phyloP scores from a whole-genome alignment of 2,797 vertebrate species.

The Scarus forsteni region DNA sequence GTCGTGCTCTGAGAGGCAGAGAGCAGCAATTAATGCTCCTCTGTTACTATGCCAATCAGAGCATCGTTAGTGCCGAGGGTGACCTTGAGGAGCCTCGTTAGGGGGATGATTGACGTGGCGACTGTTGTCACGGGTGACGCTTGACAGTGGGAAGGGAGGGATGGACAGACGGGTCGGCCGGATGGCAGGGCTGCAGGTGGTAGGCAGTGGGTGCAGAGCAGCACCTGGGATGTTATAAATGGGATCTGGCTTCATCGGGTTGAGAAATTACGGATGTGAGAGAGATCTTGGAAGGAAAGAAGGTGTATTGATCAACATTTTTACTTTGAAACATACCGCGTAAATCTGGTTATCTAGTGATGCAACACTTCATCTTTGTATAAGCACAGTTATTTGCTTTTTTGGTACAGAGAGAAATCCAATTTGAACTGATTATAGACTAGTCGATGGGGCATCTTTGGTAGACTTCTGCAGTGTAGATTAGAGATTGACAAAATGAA shows the following conservation, averaged over 20 bases:
- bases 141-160: constrained; percentile 17
- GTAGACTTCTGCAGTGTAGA: too few species aligned
- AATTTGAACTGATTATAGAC: too few species aligned
- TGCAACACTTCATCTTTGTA: neutral
- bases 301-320: neutral
- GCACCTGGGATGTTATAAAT: constrained; percentile 55
- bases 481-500: too few species aligned
- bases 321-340: neutral
- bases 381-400: too few species aligned
- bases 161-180: constrained; percentile 50
- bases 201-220: constrained; percentile 25
- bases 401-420: too few species aligned
- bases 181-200: constrained; percentile 47
- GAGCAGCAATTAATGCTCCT: constrained; percentile 70
- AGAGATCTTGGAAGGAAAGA: constrained; percentile 20
- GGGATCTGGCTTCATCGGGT: constrained; percentile 21
- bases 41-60: constrained; percentile 53
- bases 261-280: constrained; percentile 11
- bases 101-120: constrained; percentile 69
- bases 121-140: constrained; percentile 42
- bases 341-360: constrained; percentile 1
- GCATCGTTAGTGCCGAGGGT: constrained; percentile 41
- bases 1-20: constrained; percentile 56
- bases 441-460: too few species aligned
- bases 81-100: constrained; percentile 78